Evolutionary conservation across 1,140 invertebrate genomes (phyloP).

Genomic region (Panulirus ornatus): DNA sequence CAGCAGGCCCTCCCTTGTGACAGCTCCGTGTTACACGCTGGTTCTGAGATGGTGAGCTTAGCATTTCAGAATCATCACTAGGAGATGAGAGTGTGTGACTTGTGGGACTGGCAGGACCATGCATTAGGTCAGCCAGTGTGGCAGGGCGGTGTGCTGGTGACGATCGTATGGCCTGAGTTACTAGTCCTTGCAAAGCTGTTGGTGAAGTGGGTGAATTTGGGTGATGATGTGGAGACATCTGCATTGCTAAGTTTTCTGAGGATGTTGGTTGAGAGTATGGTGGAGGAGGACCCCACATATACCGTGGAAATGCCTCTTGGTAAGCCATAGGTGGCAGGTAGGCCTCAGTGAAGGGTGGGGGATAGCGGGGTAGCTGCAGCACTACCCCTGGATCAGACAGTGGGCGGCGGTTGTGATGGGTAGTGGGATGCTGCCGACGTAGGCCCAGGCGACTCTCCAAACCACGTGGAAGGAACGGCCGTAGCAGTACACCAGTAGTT

Average conservation of each 20-base stretch:
- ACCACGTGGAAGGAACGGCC: constrained; percentile 73
- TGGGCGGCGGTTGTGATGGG: constrained; percentile 80
- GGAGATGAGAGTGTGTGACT: constrained; percentile 77
- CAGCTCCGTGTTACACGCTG: constrained; percentile 55
- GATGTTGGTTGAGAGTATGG: constrained; percentile 84
- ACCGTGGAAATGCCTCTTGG: constrained; percentile 80
- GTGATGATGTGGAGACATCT: constrained; percentile 53
- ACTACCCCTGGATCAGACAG: constrained; percentile 76
- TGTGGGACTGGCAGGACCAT: constrained; percentile 65
- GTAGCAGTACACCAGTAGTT: constrained; percentile 69
- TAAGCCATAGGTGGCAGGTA: constrained; percentile 78
- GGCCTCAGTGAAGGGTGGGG: constrained; percentile 79
- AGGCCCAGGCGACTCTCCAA: constrained; percentile 72
- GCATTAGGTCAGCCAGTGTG: constrained; percentile 69
- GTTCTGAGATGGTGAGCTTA: constrained; percentile 63
- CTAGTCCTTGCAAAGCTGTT: constrained; percentile 75
- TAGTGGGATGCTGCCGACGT: constrained; percentile 59
- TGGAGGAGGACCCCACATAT: constrained; percentile 86
- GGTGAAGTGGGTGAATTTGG: constrained; percentile 76
- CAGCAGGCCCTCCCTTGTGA: constrained; percentile 62
- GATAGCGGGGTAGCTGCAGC: constrained; percentile 85
- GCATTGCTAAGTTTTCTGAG: constrained; percentile 75
- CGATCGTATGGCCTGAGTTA: constrained; percentile 60
- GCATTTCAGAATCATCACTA: constrained; percentile 77
- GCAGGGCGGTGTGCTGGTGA: constrained; percentile 68